phyloP scores from a whole-genome alignment of 2,888 invertebrate genomes.

The Ecdyonurus torrentis region DNA sequence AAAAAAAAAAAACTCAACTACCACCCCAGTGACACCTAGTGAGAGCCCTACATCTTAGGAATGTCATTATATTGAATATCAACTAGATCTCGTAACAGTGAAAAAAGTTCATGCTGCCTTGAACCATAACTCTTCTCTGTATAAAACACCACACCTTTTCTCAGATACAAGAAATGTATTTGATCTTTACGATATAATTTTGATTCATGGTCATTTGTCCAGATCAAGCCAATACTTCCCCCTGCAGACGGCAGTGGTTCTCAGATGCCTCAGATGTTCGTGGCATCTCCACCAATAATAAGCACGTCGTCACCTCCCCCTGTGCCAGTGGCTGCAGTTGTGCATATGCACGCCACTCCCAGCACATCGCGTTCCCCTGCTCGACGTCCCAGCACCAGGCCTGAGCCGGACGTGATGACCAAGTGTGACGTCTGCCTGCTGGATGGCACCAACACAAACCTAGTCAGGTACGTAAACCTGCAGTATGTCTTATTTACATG shows the following conservation, averaged over 20 bases:
- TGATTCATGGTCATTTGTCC: too few relatives aligned
- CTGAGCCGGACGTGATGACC: slow-evolving; percentile 28
- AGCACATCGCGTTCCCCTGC: slow-evolving; percentile 20
- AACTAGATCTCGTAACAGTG: too few relatives aligned
- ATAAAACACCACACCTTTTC: too few relatives aligned
- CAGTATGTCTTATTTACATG: too few relatives aligned
- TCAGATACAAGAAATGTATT: too few relatives aligned
- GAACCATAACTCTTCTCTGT: too few relatives aligned
- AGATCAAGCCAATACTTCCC: slow-evolving; percentile 50
- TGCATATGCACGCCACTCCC: slow-evolving; percentile 13
- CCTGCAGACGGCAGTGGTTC: not conserved
- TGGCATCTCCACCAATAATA: slow-evolving; percentile 8
- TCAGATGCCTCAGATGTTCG: slow-evolving; percentile 11
- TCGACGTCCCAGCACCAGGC: slow-evolving; percentile 19
- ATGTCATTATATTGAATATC: too few relatives aligned
- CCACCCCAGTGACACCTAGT: too few relatives aligned
- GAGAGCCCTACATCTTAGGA: too few relatives aligned
- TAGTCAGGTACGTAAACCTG: slow-evolving; percentile 39
- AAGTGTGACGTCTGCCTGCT: slow-evolving; percentile 50
- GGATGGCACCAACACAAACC: slow-evolving; percentile 41
- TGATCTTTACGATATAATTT: too few relatives aligned
- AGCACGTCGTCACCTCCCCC: slow-evolving; percentile 8
- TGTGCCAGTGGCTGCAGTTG: slow-evolving; percentile 9
- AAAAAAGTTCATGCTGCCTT: too few relatives aligned
- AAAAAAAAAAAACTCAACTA: too few relatives aligned